Base-by-base conservation (phyloP, 2,797 vertebrate genomes). In the Netta rufina region DNA sequence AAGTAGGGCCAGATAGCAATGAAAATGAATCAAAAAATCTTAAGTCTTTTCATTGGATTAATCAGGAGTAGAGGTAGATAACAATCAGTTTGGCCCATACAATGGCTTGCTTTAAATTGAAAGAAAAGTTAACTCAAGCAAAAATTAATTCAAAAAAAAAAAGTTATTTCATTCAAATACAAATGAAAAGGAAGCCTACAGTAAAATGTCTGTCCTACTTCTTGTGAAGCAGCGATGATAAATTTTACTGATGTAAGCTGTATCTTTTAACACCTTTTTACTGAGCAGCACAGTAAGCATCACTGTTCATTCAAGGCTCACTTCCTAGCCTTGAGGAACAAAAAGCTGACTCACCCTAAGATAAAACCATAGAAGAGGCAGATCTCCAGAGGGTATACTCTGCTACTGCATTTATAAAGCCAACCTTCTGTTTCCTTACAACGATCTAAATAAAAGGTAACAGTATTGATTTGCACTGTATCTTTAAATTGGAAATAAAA, bases 291-390 rank as follows among this genome's bases (percentile, higher is more conserved):
- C 75, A 66, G 38, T 70, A 67, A 91, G 77, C 19, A 2, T 58
- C 70, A 74, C 70, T 72, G 24, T 67, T 92, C 78, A 90, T 87
- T 95, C 79, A 93, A 62, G 74, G 73, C 65, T 95, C 84, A 57
- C 11, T 92, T 88, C 62, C 73, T 80, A 86, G 76, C 58, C 82
- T 83, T 61, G 65, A 92, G 92, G 73, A 80, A 80, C 83, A 75
- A 83, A 62, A 94, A 90, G 79, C 79, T 96, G 95, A 96, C 83
- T 93, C 95, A 95, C 12, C 8, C 66, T 86, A 84, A 58, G 76
- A 36, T 69, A 66, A 93, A 96, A 88, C 85, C 70, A 92, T 85
- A 96, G 84, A 90, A 92, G 73, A 82, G 38, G 62, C 80, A 95
- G 86, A 93, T 90, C 60, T 90, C 93, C 94, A 81, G 67, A 92